These are phyloP conservation scores for Philopotamus ludificatus DNA, from an alignment of 1,140 invertebrate genomes.

Conservation along the genomic window DNA sequence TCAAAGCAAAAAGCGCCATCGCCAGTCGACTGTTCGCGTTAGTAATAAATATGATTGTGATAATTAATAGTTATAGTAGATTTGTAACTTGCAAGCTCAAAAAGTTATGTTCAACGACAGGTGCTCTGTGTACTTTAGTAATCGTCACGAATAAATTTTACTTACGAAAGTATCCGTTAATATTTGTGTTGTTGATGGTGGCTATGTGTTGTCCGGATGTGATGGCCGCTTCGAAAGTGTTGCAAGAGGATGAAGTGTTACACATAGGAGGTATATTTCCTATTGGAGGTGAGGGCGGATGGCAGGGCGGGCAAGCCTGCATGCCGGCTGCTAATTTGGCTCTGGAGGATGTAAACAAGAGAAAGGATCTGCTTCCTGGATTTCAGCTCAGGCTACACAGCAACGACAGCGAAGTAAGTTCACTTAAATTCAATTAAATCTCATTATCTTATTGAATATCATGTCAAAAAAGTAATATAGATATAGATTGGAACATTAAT, in stretches of 20 bases:
- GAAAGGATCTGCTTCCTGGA: conserved; percentile 85
- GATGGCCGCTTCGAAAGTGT: conserved; percentile 44
- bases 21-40: background rate
- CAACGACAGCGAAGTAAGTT: conserved; percentile 94
- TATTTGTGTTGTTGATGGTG: conserved; percentile 44
- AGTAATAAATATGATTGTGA: conserved; percentile 17
- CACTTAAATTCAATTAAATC: background rate
- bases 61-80: conserved; percentile 6
- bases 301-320: conserved; percentile 93
- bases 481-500: too few species aligned
- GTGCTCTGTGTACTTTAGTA: conserved; percentile 2
- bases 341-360: conserved; percentile 91
- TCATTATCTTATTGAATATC: too few species aligned
- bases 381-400: conserved; percentile 90
- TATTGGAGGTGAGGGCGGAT: conserved; percentile 90
- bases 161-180: background rate
- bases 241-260: conserved; percentile 68
- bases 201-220: conserved; percentile 42
- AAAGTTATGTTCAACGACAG: background rate
- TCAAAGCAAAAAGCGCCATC: conserved; percentile 30
- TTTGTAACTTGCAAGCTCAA: conserved; percentile 10
- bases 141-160: background rate
- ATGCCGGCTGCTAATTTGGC: conserved; percentile 94
- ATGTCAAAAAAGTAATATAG: too few species aligned
- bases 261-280: conserved; percentile 98